These are phyloP conservation scores for Meleagris gallopavo DNA, from an alignment of 2,113 vertebrate genomes.

Conservation along the genomic window DNA sequence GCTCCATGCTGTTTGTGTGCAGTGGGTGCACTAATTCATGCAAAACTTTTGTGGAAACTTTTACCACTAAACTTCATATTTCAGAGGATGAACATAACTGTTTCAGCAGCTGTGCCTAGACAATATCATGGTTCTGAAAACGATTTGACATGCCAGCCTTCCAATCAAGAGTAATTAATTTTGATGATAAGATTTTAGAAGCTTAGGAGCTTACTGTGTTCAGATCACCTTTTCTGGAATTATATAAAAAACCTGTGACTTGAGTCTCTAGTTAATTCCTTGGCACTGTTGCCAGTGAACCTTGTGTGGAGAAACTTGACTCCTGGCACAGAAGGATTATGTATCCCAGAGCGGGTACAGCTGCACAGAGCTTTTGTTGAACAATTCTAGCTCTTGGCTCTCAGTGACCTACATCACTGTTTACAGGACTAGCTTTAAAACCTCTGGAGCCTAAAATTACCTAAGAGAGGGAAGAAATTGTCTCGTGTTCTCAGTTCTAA, in stretches of 20 bases:
- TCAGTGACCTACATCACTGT: neutral
- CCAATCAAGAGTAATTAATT: constrained; percentile 26
- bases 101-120: constrained; percentile 4
- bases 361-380: neutral
- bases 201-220: neutral
- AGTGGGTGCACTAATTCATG: neutral
- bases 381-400: neutral
- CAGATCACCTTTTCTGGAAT: constrained; percentile 17
- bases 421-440: neutral
- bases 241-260: neutral
- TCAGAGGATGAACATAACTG: neutral
- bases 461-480: neutral
- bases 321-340: constrained; percentile 14
- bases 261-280: constrained; percentile 43
- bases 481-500: neutral
- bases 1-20: neutral
- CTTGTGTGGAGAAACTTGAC: constrained; percentile 27
- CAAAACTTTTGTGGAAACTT: neutral
- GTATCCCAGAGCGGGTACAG: neutral
- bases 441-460: neutral
- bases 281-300: neutral
- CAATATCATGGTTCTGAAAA: neutral
- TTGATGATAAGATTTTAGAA: constrained; percentile 33
- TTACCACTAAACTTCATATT: constrained; percentile 1
- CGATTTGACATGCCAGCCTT: neutral